Evolutionary conservation across 1,140 invertebrate genomes (phyloP), one percentile per base, ranked within the genome.

Genomic region (Laodelphax striatellus): DNA sequence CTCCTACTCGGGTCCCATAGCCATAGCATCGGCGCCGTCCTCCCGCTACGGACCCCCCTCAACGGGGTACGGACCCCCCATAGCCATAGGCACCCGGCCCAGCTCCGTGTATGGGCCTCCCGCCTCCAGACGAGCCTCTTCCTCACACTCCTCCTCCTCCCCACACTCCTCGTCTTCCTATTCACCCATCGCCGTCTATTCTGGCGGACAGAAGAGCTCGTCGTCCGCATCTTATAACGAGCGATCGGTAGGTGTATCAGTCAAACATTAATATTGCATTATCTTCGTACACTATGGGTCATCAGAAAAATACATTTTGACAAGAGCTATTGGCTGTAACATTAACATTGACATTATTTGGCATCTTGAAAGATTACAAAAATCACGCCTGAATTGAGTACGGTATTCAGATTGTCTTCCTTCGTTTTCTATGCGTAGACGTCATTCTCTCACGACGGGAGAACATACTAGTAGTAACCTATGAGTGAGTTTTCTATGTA

Each of bases 31-130:
- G 9, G 16, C 21, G 13, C 57, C 57, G 6, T 58, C 57, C 8
- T 50, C 57, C n/a, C 19, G 21, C 10, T 58, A 58, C 34, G 57
- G 57, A 17, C 22, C 44, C n/a, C 57, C 57, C 17, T 58, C 57
- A 13, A 19, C n/a, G 2, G 19, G 19, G 46, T 50, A 50, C 21
- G 46, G 46, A 9, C 46, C 16, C 21, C 46, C 46, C 21, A 22
- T 50, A 50, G 46, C 46, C 16, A 50, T 50, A 17, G 46, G 46
- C 16, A 22, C 21, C 4, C 21, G 3, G 16, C 46, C 46, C 5
- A 19, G 16, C 16, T 50, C 46, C 14, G 16, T 19, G 16, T 50
- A 50, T 17, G 46, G 46, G 8, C 46, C 46, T 10, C 21, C 46
- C 16, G 46, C 46, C 21, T 16, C 46, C 16, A 13, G 16, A 17